Evolutionary conservation across 2,113 vertebrate genomes (phyloP).

Genomic region (Rana temporaria): DNA sequence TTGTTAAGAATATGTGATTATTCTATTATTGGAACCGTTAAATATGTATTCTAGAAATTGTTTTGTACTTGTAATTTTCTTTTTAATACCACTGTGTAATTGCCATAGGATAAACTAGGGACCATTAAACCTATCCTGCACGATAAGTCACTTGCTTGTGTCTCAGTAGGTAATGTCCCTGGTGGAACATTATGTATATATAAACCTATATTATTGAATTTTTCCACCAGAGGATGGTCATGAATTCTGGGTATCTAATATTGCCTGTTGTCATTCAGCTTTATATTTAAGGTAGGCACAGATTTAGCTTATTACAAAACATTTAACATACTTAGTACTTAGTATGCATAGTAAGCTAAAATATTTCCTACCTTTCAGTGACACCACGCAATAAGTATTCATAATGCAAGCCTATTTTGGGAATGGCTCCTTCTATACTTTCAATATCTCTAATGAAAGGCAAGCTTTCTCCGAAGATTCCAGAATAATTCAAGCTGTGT

Average conservation of each 20-base stretch:
- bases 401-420: slow-evolving; percentile 8
- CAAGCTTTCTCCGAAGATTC: background rate
- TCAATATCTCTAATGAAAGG: slow-evolving; percentile 13
- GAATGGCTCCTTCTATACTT: background rate
- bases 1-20: too few species aligned
- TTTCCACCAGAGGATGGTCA: background rate
- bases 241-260: background rate
- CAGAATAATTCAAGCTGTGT: slow-evolving; percentile 15
- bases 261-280: too few species aligned
- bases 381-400: background rate
- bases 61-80: too few species aligned
- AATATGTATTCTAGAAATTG: too few species aligned
- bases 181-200: background rate
- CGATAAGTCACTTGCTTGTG: background rate
- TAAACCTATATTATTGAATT: background rate
- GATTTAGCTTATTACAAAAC: background rate
- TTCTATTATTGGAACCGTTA: too few species aligned
- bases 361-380: background rate
- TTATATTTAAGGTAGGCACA: too few species aligned
- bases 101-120: background rate
- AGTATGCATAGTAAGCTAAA: background rate
- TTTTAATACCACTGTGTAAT: background rate
- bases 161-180: slow-evolving; percentile 20
- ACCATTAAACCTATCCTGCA: background rate
- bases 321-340: background rate